Base-by-base conservation (phyloP, 2,888 invertebrate species). In the Aethes cnicana region DNA sequence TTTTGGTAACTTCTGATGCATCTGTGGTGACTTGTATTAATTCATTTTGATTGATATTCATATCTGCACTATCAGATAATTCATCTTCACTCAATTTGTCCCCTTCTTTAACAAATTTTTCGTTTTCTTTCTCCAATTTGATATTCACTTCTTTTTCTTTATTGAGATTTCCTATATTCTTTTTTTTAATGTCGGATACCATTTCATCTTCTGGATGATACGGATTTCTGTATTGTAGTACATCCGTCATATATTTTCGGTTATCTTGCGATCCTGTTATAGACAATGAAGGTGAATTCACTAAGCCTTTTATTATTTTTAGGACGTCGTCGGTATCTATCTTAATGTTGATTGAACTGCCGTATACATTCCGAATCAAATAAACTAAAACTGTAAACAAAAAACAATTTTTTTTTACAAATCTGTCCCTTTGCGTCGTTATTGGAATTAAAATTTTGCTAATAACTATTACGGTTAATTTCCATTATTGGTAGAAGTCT, bases 251-350 rank as follows among this genome's bases (percentile, higher is more conserved):
- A 28, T 36, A 23, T 17, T 30, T 30, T 1, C 14, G 7, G 8
- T 32, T 23, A 4, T 7, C 8, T 21, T 9, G 14, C 3, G 17
- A 3, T n/a, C n/a, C 8, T 4, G 2, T 11, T 17, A 21, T 37
- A 17, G n/a, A n/a, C n/a, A 21, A 41, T 55, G 52, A 2, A 12
- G 49, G 37, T 23, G 36, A 53, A 25, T 21, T 41, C 36, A 56
- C 23, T 4, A 63, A 17, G 4, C 52, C 55, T 23, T 49, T 54
- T 16, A 60, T 12, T 17, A 63, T 17, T 48, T 54, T 58, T 4
- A 57, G 42, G 12, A 56, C 47, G 37, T 63, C 61, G 18, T 55
- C 44, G 1, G 58, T 39, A 12, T 63, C 61, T 21, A 63, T 58
- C 44, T 59, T 48, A 46, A 63, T 62, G 42, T 49, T 43, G 20